phyloP scores from a whole-genome alignment of 2,888 invertebrate genomes.

The Drosophila koepferae region DNA sequence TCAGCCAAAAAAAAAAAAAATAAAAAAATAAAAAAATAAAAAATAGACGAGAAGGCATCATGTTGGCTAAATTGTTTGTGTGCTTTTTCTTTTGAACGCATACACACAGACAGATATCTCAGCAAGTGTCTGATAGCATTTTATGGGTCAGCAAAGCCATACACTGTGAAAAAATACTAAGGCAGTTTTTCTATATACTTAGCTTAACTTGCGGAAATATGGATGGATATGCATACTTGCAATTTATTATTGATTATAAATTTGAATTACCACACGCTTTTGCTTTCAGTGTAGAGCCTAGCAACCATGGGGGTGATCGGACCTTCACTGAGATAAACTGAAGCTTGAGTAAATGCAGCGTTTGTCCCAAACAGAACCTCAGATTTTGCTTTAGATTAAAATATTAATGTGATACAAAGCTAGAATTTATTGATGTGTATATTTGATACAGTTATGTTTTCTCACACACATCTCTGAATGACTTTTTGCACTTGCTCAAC shows the following conservation, averaged over 20 bases:
- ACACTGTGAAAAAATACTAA: background rate
- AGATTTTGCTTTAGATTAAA: background rate
- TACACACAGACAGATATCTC: background rate
- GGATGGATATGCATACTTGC: background rate
- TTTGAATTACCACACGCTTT: background rate
- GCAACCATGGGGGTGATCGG: background rate
- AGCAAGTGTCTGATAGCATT: conserved; percentile 11
- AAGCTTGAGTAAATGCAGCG: conserved; percentile 2
- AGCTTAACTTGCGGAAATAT: background rate
- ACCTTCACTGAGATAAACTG: background rate
- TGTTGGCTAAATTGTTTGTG: conserved; percentile 14
- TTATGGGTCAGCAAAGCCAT: conserved; percentile 2
- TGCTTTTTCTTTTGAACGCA: background rate
- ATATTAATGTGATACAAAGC: background rate
- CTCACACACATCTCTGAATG: background rate
- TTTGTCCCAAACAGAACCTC: background rate
- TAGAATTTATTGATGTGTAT: conserved; percentile 1
- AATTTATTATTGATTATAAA: background rate
- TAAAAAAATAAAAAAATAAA: background rate
- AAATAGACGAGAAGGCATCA: background rate
- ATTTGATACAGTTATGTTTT: background rate
- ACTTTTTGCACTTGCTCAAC: background rate
- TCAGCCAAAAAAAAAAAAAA: background rate
- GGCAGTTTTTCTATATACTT: background rate
- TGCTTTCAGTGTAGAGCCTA: background rate